Base-by-base conservation (phyloP, 1,140 invertebrate species). In the Lepidurus apus region DNA sequence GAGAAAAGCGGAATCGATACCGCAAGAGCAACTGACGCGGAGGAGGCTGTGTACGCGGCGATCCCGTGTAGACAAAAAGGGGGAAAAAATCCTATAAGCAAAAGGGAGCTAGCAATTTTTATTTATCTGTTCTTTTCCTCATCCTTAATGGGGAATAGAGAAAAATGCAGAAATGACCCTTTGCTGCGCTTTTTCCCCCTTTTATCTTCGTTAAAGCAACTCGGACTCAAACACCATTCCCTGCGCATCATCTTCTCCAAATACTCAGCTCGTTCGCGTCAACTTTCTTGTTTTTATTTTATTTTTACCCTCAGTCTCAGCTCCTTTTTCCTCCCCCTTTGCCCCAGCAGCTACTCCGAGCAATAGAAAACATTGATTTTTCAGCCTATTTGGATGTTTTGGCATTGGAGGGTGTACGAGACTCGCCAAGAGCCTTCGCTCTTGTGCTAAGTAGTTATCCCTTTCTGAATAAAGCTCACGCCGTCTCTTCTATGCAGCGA, bases 341-440 rank as follows among this genome's bases (percentile, higher is more conserved):
- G 17, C 53, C 21, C 8, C 13, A 65, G 53, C 53, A 65, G 53
- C 53, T 65, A n/a, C 53, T 13, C 21, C 13, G 53, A 21, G 53
- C 53, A 65, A 65, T 65, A 65, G 53, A 65, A 65, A 65, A 65
- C 53, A 65, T 65, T 65, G 53, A 65, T 65, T 65, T 65, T 65
- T 17, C 17, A 65, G 53, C 53, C 53, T 65, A 65, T 65, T 65
- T 65, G 53, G 53, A 65, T 65, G 53, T 65, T 65, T 65, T 65
- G 53, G 53, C 53, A 65, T 65, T 65, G 53, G 53, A 65, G 53
- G 53, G n/a, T 65, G 53, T 65, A 21, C 53, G 21, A 65, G 53
- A 21, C 6, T 65, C 9, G 53, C 53, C 53, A 65, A 65, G 53
- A 65, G 21, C 53, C 53, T 65, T 65, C 21, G 53, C 53, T 65